Evolutionary conservation across 2,888 invertebrate genomes (phyloP), one percentile per base, ranked within the genome.

Genomic region (Clunio marinus): DNA sequence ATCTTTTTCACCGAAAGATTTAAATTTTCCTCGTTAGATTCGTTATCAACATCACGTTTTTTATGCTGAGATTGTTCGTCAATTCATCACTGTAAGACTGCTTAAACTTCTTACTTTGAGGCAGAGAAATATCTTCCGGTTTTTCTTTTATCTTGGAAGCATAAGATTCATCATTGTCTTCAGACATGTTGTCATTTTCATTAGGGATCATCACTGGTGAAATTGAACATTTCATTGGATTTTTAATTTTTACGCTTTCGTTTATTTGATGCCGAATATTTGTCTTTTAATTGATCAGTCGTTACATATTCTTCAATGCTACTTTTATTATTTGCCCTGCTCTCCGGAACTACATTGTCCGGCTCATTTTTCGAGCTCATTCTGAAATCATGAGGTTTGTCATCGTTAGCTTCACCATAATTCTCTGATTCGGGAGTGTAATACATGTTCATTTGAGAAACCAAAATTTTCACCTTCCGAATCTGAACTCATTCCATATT

Each of bases 181-280:
- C 75, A 63, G 77, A 74, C 35, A 77, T 77, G 10, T 69, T 58
- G 62, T 69, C 63, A 69, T 77, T 78, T 70, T 77, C 77, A 70
- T 75, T 75, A 69, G 76, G 76, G 57, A 76, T 76, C 70, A 76
- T 75, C 68, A 75, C 74, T 35, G 78, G 76, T 65, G 78, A 77
- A 24, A 78, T 73, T n/a, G 90, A 86, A 75, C 91, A 87, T 71
- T 90, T 84, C 1, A 89, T 91, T 0, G 94, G 94, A 76, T 94
- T 93, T n/a, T 73, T 91, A 87, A 73, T 88, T 93, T 80, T 95
- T 95, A 27, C 94, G 83, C 78, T 95, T 95, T 68, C 93, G 82
- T 75, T 88, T 89, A 74, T 84, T 86, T 55, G 77, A 75, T 71
- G 63, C n/a, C 2, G 35, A 10, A 7, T 13, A 62, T 35, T 80